Evolutionary conservation across 2,888 invertebrate species (phyloP), one percentile per base, ranked within the genome.

Genomic region (Hipparchia sbordonii): DNA sequence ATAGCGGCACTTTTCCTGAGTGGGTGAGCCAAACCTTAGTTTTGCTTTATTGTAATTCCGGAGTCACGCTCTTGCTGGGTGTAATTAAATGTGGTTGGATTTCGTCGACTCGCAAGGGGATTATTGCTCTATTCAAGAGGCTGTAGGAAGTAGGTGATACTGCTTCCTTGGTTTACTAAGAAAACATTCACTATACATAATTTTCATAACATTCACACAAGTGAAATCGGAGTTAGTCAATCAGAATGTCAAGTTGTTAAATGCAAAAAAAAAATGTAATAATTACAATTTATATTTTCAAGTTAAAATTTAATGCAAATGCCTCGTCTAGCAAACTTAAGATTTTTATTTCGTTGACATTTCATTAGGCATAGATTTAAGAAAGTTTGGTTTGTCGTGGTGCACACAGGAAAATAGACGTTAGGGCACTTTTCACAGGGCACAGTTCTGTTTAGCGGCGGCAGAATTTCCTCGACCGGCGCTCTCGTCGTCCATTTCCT

Each of bases 371-470:
- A 84, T 9, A 77, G 48, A 63, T 84, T 84, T 23, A 80, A 73
- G n/a, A 79, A 84, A 0, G 82, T 82, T 68, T 75, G 71, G 23
- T 83, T 80, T 0, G 75, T 70, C 0, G 77, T 79, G 0, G 81
- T 77, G 65, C 84, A 85, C 9, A 85, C 77, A 0, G 84, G 84
- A n/a, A 85, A 79, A 39, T 85, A 85, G 0, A 81, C 81, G 57
- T 80, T 78, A 0, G 82, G 84, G 33, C 84, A 82, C 2, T 74
- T 5, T 0, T 46, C n/a, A 67, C 83, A 83, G 12, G 74, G 60
- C 33, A 74, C 48, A 8, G 74, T 76, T 63, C 61, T 71, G 66
- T 78, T 74, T 23, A 81, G n/a, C 9, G 78, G 68, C 6, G 79
- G 77, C 12, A 79, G 61, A 4, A 75, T 68, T 8, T 71, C 54